phyloP scores from a whole-genome alignment of 2,797 vertebrate species.

The Leptatherina wallacei region DNA sequence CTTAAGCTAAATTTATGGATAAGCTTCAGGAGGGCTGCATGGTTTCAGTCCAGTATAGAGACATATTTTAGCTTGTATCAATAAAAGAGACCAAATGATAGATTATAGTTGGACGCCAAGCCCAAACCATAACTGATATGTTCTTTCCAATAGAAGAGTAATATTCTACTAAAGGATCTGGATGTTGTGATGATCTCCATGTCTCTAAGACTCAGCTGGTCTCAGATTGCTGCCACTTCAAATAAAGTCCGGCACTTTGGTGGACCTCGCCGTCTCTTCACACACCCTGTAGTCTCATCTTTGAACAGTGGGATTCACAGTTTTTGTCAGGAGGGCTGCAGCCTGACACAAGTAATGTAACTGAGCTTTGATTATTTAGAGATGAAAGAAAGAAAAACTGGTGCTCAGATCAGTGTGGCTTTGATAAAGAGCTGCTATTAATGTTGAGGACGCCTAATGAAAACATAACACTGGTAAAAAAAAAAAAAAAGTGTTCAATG shows the following conservation, averaged over 20 bases:
- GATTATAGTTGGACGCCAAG: too few relatives aligned
- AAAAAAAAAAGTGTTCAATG: neutral
- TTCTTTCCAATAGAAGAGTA: neutral
- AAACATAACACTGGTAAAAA: neutral
- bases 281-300: conserved; percentile 12
- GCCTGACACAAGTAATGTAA: conserved; percentile 5
- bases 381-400: conserved; percentile 12
- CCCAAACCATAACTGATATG: too few relatives aligned
- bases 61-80: too few relatives aligned
- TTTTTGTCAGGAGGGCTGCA: conserved; percentile 11
- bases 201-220: conserved; percentile 32
- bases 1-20: too few relatives aligned
- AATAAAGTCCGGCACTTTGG: conserved; percentile 28
- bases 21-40: too few relatives aligned
- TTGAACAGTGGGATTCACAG: conserved; percentile 15
- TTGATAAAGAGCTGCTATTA: neutral
- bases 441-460: neutral
- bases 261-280: conserved; percentile 19
- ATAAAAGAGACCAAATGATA: too few relatives aligned
- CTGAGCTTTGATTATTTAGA: neutral
- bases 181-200: too few relatives aligned
- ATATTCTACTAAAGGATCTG: neutral
- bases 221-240: conserved; percentile 43
- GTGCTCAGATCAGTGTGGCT: neutral
- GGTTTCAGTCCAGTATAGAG: too few relatives aligned